Base-by-base conservation (phyloP, 2,888 invertebrate genomes). In the Anagyrus pseudococci region DNA sequence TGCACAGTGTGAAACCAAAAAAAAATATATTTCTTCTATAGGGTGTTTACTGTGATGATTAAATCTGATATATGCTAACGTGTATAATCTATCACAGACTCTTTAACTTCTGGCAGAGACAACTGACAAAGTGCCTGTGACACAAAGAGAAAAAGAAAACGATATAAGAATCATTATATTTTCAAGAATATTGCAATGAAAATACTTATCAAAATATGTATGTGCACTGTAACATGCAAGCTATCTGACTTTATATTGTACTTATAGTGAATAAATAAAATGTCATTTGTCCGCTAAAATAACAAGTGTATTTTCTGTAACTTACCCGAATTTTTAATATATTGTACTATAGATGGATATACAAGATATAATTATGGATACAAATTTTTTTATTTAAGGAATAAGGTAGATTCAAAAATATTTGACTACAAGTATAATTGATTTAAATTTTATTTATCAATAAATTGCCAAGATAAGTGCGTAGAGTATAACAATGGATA, bases 111-210 rank as follows among this genome's bases (percentile, higher is more conserved):
- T 69, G 67, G 71, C 70, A 70, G 72, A 76, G 71, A 74, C 71
- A 59, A 62, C 54, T 67, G 57, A 67, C 25, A 68, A 78, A 78
- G 78, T 79, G 77, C 77, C 77, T 78, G 77, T 74, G 71, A 75
- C 69, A 74, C 68, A 71, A 60, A 70, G 66, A 62, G 53, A 59
- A 60, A 69, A 67, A 8, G 15, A 25, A 15, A 47, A 20, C n/a
- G 58, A 64, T 62, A 47, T 50, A 52, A 68, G 49, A 67, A 70
- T 66, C 63, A 67, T 71, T 71, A 77, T 77, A 76, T 77, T 77
- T 76, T 76, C 71, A 74, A 73, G 70, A 71, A 72, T 66, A 69
- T 75, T 73, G 69, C 72, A 75, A 74, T 75, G 72, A 72, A 73
- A 70, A 71, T 73, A 72, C 71, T 70, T 71, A 66, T 66, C 58